Evolutionary conservation across 2,888 invertebrate genomes (phyloP), one percentile per base, ranked within the genome.

Genomic region (Polyommatus iphigenia): DNA sequence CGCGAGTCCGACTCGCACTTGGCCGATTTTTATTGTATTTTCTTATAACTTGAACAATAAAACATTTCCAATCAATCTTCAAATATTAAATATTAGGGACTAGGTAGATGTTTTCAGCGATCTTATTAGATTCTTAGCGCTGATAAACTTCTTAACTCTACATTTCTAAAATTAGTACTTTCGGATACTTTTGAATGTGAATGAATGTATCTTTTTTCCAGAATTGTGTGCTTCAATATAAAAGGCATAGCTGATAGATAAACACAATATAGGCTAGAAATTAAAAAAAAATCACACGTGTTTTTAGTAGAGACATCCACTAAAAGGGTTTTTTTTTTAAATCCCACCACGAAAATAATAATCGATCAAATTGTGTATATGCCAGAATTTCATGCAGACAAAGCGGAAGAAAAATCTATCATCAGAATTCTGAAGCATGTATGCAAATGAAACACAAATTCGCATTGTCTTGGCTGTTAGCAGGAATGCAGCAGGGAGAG

Each of bases 401-500:
- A 54, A 54, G 54, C 54, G 5, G 54, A 18, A 54, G 54, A 18
- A 54, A 54, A 54, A 54, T 54, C 54, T 54, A 5, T 8, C 2
- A 20, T 8, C n/a, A 59, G 2, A 24, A 24, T 62, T 62, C 24
- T 24, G 24, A 13, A 24, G 24, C 3, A 62, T 29, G 24, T 67
- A 67, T 67, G 67, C 67, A 29, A 67, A 62, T 62, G 3, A 24
- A 24, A 29, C 29, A 67, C 67, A 29, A 32, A 15, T 29, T 15
- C 29, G 29, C 29, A 32, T 67, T 41, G 18, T 41, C 75, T 75
- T 54, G 24, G 29, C 29, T 54, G 50, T 75, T 75, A 75, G 75
- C 29, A n/a, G 50, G 75, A 75, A 75, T 75, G 54, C 54, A 54
- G 46, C 18, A 29, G 75, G 54, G 7, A 73, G 20, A 73, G 73